Base-by-base conservation (phyloP, 2,888 invertebrate genomes). In the Sinohyriopsis cumingii region DNA sequence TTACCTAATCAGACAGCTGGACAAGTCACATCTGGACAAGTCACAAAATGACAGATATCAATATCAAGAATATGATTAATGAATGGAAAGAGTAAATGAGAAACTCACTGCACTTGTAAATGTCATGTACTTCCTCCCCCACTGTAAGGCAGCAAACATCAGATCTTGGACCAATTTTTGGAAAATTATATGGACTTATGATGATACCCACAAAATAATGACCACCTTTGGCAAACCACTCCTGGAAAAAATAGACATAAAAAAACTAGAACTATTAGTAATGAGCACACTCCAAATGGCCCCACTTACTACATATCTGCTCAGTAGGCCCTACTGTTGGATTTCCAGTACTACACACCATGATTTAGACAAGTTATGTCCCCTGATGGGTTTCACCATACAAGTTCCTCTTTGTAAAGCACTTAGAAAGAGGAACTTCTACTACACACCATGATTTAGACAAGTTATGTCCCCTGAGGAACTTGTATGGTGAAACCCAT, bases 201-300 rank as follows among this genome's bases (percentile, higher is more conserved):
- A 94, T 93, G 80, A 94, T 87, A 22, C 93, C 94, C 15, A 94
- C 90, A 88, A 93, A 93, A 45, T 93, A 93, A 75, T 91, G 90
- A 75, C 91, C 91, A 61, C 91, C 91, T 59, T 86, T 82, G 28
- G 87, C 82, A 82, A 89, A 89, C 88, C 88, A 89, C 19, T 87
- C 83, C 87, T 88, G 79, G 22, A 80, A 59, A 54, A 54, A 54
- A 65, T 4, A 70, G 24, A 54, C 45, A n/a, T 22, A 53, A 45
- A n/a, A 56, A 66, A 33, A n/a, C 19, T 25, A 19, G 63, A 62
- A 5, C 7, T 15, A 25, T 22, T 22, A 28, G 45, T 22, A 25
- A 20, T n/a, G 45, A 19, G 15, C 15, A 20, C n/a, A n/a, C 20
- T 55, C 1, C 24, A 24, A 59, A 59, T 45, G 22, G 28, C 28